A percentile compares a stretch with the other conserved stretches of the same genome.
Evolutionary conservation across 2,797 vertebrate genomes (phyloP).

Genomic region (Sparus aurata): DNA sequence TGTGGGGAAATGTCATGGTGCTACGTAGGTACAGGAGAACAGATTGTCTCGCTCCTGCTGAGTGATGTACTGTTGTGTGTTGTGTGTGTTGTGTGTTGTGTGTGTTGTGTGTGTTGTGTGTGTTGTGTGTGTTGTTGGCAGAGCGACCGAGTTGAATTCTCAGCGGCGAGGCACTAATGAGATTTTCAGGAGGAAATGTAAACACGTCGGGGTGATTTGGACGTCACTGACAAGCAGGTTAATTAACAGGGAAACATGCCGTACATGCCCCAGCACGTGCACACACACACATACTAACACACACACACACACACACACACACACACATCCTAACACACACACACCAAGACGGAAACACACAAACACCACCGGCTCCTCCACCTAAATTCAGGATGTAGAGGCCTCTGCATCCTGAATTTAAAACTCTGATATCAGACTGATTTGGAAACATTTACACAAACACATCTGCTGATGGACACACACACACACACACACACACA

Average conservation of each 20-base stretch:
- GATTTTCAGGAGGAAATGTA: conserved; percentile 55
- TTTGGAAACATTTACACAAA: too few relatives aligned
- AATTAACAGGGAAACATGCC: conserved; percentile 49
- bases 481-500: neutral
- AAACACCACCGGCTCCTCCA: neutral
- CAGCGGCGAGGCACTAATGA: conserved; percentile 47
- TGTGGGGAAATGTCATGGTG: conserved; percentile 57
- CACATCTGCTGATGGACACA: neutral
- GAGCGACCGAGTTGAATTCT: conserved; percentile 26
- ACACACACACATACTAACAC: neutral
- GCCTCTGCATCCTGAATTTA: neutral
- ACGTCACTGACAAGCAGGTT: conserved; percentile 45
- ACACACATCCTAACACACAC: conserved; percentile 12
- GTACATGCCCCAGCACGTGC: neutral
- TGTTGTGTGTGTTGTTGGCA: conserved; percentile 24
- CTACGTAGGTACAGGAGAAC: conserved; percentile 15
- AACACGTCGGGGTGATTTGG: conserved; percentile 33
- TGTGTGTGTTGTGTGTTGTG: conserved; percentile 26
- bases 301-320: conserved; percentile 17
- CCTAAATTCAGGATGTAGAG: neutral
- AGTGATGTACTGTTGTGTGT: conserved; percentile 1
- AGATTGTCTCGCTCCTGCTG: conserved; percentile 42
- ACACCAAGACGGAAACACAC: conserved; percentile 1
- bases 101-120: conserved; percentile 21
- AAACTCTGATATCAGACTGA: neutral